A percentile compares a stretch with the other conserved stretches of the same genome.
These are phyloP conservation scores for Eira barbara DNA, from an alignment of 2,113 vertebrate species.

Conservation along the genomic window DNA sequence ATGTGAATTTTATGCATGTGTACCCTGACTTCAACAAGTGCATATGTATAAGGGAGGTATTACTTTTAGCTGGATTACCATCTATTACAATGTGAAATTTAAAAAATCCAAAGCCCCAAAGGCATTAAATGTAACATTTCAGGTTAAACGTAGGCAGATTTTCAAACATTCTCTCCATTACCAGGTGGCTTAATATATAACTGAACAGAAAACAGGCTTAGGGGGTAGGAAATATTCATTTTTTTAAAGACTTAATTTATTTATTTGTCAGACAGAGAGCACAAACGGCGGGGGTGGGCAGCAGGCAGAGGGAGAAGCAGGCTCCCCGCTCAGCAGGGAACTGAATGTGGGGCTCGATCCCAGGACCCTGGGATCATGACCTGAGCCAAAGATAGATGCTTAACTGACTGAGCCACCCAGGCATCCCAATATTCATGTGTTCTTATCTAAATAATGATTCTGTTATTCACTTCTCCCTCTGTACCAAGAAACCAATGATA, in stretches of 20 bases:
- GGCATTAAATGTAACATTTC: constrained; percentile 18
- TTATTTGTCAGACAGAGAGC: no score
- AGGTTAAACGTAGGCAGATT: neutral
- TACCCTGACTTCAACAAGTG: neutral
- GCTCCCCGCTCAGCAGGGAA: no score
- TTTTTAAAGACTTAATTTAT: no score
- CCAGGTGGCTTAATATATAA: neutral
- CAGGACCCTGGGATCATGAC: no score
- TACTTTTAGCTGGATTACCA: neutral
- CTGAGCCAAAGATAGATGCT: no score
- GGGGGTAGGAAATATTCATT: neutral
- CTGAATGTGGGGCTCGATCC: no score
- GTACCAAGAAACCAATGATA: neutral
- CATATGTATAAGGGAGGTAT: neutral
- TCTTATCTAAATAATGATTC: constrained; percentile 7
- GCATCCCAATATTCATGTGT: neutral
- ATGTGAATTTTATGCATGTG: neutral
- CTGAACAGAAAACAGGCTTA: constrained; percentile 31
- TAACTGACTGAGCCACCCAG: no score
- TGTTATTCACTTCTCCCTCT: neutral
- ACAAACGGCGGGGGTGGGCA: no score
- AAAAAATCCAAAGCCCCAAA: constrained; percentile 7
- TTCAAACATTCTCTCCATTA: constrained; percentile 24
- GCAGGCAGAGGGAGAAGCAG: no score
- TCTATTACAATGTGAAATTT: neutral